A percentile compares a stretch with the other conserved stretches of the same genome.
Conservation (phyloP, 2,113 vertebrate species). For the Himantopus leucocephalus region DNA sequence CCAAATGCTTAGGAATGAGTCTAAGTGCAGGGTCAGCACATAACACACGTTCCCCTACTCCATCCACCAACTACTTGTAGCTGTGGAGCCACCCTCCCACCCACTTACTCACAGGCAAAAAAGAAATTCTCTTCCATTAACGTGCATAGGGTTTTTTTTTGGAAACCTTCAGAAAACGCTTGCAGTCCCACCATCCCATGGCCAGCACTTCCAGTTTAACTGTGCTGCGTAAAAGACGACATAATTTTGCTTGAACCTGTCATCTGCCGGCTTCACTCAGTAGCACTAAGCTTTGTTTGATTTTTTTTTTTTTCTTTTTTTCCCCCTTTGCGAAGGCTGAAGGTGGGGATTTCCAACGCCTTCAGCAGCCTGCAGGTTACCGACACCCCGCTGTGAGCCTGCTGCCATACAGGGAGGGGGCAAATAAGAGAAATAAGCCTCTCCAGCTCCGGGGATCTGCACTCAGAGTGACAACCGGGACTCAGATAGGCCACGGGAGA, state of each 20-base stretch:
- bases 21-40: neutral
- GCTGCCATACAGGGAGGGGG: too few species aligned
- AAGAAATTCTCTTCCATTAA: neutral
- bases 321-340: neutral
- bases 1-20: neutral
- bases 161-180: neutral
- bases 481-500: neutral
- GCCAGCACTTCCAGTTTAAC: neutral
- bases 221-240: neutral
- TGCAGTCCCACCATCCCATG: neutral
- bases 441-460: neutral
- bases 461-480: accelerated
- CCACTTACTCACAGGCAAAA: neutral
- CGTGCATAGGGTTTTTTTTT: accelerated
- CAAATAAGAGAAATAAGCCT: neutral
- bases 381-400: accelerated
- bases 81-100: neutral
- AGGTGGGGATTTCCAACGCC: neutral
- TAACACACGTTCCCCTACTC: neutral
- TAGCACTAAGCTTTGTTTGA: accelerated
- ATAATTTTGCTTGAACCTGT: neutral
- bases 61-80: neutral
- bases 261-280: neutral
- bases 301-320: too few species aligned
- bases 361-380: neutral